phyloP scores from a whole-genome alignment of 2,888 invertebrate species.

The Melipona beecheii region DNA sequence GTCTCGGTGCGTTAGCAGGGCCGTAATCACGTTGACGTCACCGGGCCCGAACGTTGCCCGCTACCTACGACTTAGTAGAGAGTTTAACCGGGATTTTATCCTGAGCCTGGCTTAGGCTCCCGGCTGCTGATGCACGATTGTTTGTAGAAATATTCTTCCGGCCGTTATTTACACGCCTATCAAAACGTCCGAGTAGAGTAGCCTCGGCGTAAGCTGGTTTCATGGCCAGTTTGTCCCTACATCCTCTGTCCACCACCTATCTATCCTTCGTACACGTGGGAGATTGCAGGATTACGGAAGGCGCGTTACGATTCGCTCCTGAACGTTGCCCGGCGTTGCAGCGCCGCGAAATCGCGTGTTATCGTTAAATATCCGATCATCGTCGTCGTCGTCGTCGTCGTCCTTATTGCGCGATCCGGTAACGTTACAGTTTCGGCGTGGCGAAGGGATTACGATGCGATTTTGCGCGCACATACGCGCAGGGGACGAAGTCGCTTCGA shows the following conservation, averaged over 20 bases:
- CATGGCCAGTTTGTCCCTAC: slow-evolving; percentile 59
- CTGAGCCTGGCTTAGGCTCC: slow-evolving; percentile 40
- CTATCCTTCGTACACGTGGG: slow-evolving; percentile 44
- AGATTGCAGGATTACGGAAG: slow-evolving; percentile 61
- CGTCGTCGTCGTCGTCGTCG: background rate
- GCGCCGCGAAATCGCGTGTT: slow-evolving; percentile 21
- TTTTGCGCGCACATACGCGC: background rate
- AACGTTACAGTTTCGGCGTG: background rate
- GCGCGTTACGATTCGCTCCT: slow-evolving; percentile 30
- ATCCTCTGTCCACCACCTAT: slow-evolving; percentile 40
- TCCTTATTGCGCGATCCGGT: background rate
- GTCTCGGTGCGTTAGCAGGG: slow-evolving; percentile 13
- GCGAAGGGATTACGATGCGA: background rate
- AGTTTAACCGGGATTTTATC: slow-evolving; percentile 65
- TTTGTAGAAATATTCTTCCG: slow-evolving; percentile 71
- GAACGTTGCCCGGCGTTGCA: slow-evolving; percentile 34
- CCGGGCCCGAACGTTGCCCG: slow-evolving; percentile 21
- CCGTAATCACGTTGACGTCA: slow-evolving; percentile 34
- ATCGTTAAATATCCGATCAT: slow-evolving; percentile 3
- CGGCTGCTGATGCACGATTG: slow-evolving; percentile 56
- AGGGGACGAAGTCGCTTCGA: background rate
- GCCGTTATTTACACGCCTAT: slow-evolving; percentile 71
- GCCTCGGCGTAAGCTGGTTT: slow-evolving; percentile 62
- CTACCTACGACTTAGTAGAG: slow-evolving; percentile 50
- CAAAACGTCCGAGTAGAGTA: slow-evolving; percentile 65